Base-by-base conservation (phyloP, 2,797 vertebrate species). In the Enteromius argenteus region DNA sequence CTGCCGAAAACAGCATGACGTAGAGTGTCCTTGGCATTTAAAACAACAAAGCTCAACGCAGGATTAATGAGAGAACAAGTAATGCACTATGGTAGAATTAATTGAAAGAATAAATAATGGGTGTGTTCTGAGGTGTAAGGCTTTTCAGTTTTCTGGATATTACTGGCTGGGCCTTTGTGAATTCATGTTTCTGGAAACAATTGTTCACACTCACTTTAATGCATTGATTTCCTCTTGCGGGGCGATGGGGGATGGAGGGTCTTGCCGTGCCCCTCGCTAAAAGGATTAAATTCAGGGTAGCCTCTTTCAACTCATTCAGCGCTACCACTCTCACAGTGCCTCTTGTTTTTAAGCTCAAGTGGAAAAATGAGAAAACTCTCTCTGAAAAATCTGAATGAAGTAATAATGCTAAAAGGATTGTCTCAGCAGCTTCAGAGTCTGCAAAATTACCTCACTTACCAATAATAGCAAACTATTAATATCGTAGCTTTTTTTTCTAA, bases 281-380 rank as follows among this genome's bases (percentile, higher is more conserved):
- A 81, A 69, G 53, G 80, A 81, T 73, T 73, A 72, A 72, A 73
- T 19, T 81, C 3, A 58, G 14, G 68, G 53, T 62, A 17, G 68
- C 68, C 80, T 81, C 39, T 62, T 62, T 73, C 21, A 37, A 64
- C 15, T 62, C 8, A 73, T 73, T 73, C 13, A 62, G 13, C 10
- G 21, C 13, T 27, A 27, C 21, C 35, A 39, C 21, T 76, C 37
- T 44, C 79, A 58, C 37, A 44, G 23, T n/a, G 39, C 35, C 19
- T 60, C 67, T 81, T 73, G 68, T 73, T 73, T 35, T 62, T 73
- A 39, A 37, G 56, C 35, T 15, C 6, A 10, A 39, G 39, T 8
- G 4, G 4, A 9, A 30, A 2, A 11, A 14, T 7, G 4, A 23
- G 6, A 32, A 64, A 64, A 39, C 13, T 32, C 3, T 10, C 44